Conservation (phyloP, 2,888 invertebrate genomes). For the Nephrotoma guestfalica region DNA sequence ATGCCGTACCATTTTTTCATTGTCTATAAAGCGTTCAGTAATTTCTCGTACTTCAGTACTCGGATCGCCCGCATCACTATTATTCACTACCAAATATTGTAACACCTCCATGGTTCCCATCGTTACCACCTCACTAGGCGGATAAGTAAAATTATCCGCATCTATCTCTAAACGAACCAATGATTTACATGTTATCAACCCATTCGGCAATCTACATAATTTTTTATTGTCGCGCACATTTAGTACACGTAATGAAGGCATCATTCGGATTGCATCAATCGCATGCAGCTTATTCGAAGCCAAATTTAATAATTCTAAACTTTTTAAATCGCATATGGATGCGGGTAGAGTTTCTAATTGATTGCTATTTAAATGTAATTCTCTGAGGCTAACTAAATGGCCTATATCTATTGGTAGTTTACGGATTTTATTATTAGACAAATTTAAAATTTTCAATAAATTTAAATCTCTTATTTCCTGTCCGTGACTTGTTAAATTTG, state of each 20-base stretch:
- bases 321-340: slow-evolving; percentile 44
- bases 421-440: slow-evolving; percentile 49
- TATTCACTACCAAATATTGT: slow-evolving; percentile 39
- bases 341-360: slow-evolving; percentile 52
- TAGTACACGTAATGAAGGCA: slow-evolving; percentile 44
- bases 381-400: slow-evolving; percentile 50
- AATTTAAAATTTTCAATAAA: slow-evolving; percentile 47
- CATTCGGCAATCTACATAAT: slow-evolving; percentile 45
- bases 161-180: slow-evolving; percentile 48
- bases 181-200: slow-evolving; percentile 47
- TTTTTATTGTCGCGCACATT: slow-evolving; percentile 44
- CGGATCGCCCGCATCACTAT: not conserved
- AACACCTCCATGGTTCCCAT: slow-evolving; percentile 50
- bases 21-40: not conserved
- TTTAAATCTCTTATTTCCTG: slow-evolving; percentile 57
- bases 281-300: slow-evolving; percentile 52
- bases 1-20: not conserved
- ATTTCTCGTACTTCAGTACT: not conserved
- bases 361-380: slow-evolving; percentile 61
- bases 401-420: slow-evolving; percentile 48
- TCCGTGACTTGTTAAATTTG: slow-evolving; percentile 47
- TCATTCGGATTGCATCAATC: slow-evolving; percentile 20
- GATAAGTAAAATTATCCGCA: slow-evolving; percentile 45
- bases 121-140: slow-evolving; percentile 42
- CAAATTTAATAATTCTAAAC: slow-evolving; percentile 51